Evolutionary conservation across 1,140 invertebrate species (phyloP), one percentile per base, ranked within the genome.

Genomic region (Drosophila leontia): DNA sequence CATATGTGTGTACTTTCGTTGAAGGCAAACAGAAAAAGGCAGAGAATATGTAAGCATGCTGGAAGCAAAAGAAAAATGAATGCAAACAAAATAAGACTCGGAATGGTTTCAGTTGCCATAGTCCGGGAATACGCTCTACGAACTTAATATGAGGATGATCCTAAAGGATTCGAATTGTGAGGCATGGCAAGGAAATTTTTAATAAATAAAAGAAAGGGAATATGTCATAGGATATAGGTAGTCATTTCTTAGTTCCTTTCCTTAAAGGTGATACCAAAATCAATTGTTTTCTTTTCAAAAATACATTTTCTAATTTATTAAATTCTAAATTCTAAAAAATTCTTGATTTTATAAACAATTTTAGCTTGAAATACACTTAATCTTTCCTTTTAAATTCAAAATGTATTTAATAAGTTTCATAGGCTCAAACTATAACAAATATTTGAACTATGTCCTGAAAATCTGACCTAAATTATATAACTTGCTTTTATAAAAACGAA

Each of bases 21-120:
- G 72, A 78, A 77, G 60, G 67, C 78, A 78, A 85, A 85, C 82
- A 84, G 53, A 53, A 75, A 82, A 71, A 60, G 55, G 57, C 48
- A 61, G 37, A 48, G 63, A 55, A 53, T 69, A 47, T 69, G 68
- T 26, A 57, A 68, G 51, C 17, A 35, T 57, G 32, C 47, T 55
- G 32, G 13, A 34, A 60, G 32, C 45, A 37, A 23, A 1, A 3
- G 0, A 47, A 42, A 17, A n/a, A n/a, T n/a, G 8, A 50, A 50
- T 29, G 26, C n/a, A 48, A 35, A 34, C 42, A 61, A 37, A 53
- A 34, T 56, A 56, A 26, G 53, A 39, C 53, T 56, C 53, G 23
- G 12, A 61, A 62, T 35, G 29, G 35, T 41, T 62, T 26, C 42
- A 50, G 26, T 41, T 74, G 29, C 34, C 34, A 35, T 15, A 75